A percentile compares a stretch with the other conserved stretches of the same genome.
These are phyloP conservation scores for Acanthopagrus latus DNA, from an alignment of 2,797 vertebrate species.

Conservation along the genomic window DNA sequence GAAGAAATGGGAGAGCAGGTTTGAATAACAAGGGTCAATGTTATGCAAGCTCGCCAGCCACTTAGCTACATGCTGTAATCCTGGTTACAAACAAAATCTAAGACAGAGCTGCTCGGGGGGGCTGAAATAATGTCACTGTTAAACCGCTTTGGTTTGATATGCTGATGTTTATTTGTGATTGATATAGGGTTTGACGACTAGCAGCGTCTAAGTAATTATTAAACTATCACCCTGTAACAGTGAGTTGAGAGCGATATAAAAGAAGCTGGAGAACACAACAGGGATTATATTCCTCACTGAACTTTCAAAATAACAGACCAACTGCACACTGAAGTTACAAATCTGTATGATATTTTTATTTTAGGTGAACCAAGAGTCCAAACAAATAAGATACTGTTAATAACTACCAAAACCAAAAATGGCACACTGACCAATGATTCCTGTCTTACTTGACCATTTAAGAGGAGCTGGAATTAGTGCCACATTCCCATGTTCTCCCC, in stretches of 20 bases:
- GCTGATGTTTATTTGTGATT: not conserved
- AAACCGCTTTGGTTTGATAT: not conserved
- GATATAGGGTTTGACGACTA: not conserved
- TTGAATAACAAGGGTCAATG: constrained; percentile 40
- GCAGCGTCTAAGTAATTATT: not conserved
- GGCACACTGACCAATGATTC: not conserved
- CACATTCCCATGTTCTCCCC: not conserved
- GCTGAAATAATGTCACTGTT: not conserved
- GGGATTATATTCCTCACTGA: not conserved
- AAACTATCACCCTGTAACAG: not conserved
- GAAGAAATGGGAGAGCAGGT: constrained; percentile 34
- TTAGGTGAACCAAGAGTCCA: not conserved
- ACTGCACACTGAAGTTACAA: not conserved
- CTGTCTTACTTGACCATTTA: not conserved
- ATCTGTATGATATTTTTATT: not conserved
- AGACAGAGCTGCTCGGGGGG: constrained; percentile 4
- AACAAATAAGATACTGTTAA: not conserved
- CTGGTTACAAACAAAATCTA: not conserved
- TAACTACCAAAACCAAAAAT: not conserved
- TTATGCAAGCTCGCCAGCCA: constrained; percentile 5
- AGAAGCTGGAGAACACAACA: not conserved
- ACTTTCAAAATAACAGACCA: no score
- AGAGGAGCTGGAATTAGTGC: not conserved
- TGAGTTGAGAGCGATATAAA: not conserved
- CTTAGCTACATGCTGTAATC: constrained; percentile 13